Evolutionary conservation across 2,797 vertebrate genomes (phyloP), one percentile per base, ranked within the genome.

Genomic region (Falco columbarius): DNA sequence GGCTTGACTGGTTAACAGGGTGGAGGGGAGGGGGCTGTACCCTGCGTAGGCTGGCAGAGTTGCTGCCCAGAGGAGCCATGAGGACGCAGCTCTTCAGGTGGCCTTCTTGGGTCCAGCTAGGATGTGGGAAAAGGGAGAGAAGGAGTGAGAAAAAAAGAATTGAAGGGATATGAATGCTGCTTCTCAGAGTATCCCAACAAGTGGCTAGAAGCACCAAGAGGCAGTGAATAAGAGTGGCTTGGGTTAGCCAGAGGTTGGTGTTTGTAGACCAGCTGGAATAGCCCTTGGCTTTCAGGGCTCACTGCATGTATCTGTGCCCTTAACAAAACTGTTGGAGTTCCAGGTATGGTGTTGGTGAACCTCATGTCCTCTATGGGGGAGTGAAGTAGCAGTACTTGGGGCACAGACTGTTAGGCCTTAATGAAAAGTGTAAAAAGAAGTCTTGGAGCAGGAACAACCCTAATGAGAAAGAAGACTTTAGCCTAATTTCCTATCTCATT

Each of bases 351-450:
- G 5, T 63, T 84, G 13, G 42, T 42, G 38, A 92, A 34, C 30
- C 5, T 55, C 1, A 0, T 58, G 20, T 27, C 12, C 18, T 61
- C 11, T 52, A 0, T 56, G 42, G 61, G 32, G 29, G 12, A 59
- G 36, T 81, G 32, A 89, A 91, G 18, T 10, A 40, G 44, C 40
- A 52, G 8, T 34, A 12, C 71, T 20, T 62, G 56, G 18, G 3
- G 6, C 32, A n/a, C 55, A 30, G 59, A 3, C 49, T 66, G 15
- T 62, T 52, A 36, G 34, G 24, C 13, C 19, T 65, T n/a, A 29
- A 7, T 23, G n/a, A 74, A 8, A 12, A 63, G 21, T 0, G 0
- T 68, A 22, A 75, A 61, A 38, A 47, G 3, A 8, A 59, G 13
- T n/a, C 23, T 23, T 9, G 56, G 16, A 26, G 18, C 10, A 38